Evolutionary conservation across 2,888 invertebrate species (phyloP), one percentile per base, ranked within the genome.

Genomic region (Eurytoma californica): DNA sequence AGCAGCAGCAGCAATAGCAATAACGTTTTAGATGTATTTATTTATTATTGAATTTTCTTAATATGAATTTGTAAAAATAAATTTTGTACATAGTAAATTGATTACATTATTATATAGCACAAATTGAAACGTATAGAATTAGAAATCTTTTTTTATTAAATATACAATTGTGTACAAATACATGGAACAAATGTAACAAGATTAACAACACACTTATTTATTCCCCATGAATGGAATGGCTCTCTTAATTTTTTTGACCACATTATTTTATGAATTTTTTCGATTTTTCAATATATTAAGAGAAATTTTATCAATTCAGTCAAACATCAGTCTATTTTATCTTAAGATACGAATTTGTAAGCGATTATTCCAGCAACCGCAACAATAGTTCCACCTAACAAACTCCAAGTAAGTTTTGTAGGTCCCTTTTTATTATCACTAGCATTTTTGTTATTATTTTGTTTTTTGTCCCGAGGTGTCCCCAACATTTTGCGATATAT

Each of bases 341-440:
- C 72, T 88, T 83, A 86, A 74, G 85, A 84, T 70, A 83, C 94
- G 91, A 95, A 94, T 87, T 94, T 93, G 90, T 95, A 95, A 77
- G 95, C 94, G 70, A 95, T 92, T 74, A 95, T 93, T 82, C 95
- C 95, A 76, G 94, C 93, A 79, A 95, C 94, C 84, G 95, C 94
- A 72, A 93, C 92, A 74, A 94, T 90, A 68, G 93, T 93, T 69
- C 94, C 93, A 78, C 95, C 91, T 82, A 95, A 90, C 18, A 96
- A 93, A 77, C 95, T 94, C 94, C 94, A 94, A 61, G 93, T 88
- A 61, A 93, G 86, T 88, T 93, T 91, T 92, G 85, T 86, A n/a
- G 83, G 77, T 20, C 67, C 92, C 60, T 82, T 86, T 61, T 82
- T 84, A 28, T 79, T 80, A 53, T 60, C 77, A 18, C 82, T 82